Evolutionary conservation across 2,113 vertebrate species (phyloP).

Genomic region (Lampris megalopsis): DNA sequence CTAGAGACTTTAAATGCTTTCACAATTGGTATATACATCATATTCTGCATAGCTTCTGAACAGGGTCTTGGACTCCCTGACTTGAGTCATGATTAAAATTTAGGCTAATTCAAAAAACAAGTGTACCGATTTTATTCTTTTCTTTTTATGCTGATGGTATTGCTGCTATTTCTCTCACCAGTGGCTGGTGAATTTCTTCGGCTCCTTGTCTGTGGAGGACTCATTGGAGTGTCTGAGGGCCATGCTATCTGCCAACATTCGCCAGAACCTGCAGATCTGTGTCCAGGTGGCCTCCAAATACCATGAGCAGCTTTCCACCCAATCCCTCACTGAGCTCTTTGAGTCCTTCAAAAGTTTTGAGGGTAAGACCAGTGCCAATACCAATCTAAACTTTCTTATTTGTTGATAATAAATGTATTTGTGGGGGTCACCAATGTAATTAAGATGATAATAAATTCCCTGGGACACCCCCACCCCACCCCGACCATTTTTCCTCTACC

Average conservation of each 20-base stretch:
- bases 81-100: too few species aligned
- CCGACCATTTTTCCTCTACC: too few species aligned
- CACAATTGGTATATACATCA: too few species aligned
- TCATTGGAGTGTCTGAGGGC: slow-evolving; percentile 97
- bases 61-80: too few species aligned
- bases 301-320: slow-evolving; percentile 95
- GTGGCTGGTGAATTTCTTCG: slow-evolving; percentile 99
- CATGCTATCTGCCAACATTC: slow-evolving; percentile 98
- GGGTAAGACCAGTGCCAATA: slow-evolving; percentile 77
- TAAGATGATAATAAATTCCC: too few species aligned
- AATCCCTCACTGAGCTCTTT: slow-evolving; percentile 96
- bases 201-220: slow-evolving; percentile 97
- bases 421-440: too few species aligned
- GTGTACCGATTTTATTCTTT: background rate
- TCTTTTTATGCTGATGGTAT: background rate
- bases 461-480: too few species aligned
- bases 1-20: too few species aligned
- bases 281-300: slow-evolving; percentile 99
- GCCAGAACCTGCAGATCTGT: slow-evolving; percentile 98
- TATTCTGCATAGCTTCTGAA: too few species aligned
- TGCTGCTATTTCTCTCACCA: slow-evolving; percentile 57
- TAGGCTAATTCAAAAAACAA: too few species aligned
- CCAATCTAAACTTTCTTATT: background rate
- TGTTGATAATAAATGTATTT: background rate
- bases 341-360: slow-evolving; percentile 99